Conservation (phyloP, 2,797 vertebrate species). For the Cynodonichthys magdalenae region DNA sequence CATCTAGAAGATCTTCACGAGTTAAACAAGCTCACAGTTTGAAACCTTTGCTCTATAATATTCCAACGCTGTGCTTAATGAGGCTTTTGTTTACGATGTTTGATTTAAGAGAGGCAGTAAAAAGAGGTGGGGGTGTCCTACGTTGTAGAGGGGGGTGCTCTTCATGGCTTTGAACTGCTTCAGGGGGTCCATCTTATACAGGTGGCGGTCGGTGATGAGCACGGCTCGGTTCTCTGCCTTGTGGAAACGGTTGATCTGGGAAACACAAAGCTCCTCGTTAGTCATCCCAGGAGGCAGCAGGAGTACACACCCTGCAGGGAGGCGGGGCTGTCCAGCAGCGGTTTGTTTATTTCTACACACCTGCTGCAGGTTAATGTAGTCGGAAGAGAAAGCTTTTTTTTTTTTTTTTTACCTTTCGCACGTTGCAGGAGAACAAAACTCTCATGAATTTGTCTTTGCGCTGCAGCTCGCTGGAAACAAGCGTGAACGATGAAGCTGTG, state of each 20-base stretch:
- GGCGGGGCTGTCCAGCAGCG: neutral
- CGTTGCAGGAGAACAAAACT: constrained; percentile 94
- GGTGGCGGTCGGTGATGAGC: constrained; percentile 95
- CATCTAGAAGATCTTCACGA: neutral
- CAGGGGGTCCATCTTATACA: constrained; percentile 97
- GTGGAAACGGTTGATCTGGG: constrained; percentile 94
- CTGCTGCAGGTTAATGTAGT: constrained; percentile 10
- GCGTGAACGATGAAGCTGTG: constrained; percentile 84
- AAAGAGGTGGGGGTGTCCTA: constrained; percentile 63
- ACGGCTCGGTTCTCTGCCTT: constrained; percentile 92
- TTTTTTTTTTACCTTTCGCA: constrained; percentile 88
- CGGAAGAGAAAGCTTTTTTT: neutral
- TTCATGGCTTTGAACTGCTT: constrained; percentile 98
- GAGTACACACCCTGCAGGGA: constrained; percentile 32
- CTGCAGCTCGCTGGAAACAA: constrained; percentile 92
- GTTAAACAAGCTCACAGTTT: neutral
- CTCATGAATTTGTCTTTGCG: constrained; percentile 98
- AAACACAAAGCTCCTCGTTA: constrained; percentile 63
- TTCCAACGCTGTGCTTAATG: neutral
- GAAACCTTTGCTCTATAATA: neutral
- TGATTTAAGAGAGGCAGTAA: neutral
- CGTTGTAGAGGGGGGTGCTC: constrained; percentile 95
- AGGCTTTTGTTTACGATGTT: neutral
- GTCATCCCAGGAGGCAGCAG: constrained; percentile 23
- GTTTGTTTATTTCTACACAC: constrained; percentile 20